phyloP scores from a whole-genome alignment of 2,797 vertebrate genomes.

The Leucoraja ocellata region DNA sequence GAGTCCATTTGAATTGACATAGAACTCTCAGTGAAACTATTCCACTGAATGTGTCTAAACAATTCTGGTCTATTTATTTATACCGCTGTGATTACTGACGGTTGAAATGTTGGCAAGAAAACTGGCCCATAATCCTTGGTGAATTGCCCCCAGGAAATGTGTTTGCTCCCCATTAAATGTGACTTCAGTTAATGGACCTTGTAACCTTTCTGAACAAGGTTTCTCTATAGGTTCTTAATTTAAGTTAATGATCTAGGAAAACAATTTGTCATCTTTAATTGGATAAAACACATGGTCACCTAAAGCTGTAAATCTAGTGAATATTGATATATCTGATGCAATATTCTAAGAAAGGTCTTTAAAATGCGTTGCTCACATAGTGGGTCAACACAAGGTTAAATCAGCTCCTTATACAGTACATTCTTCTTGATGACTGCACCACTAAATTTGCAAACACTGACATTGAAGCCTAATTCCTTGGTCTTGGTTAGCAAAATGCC shows the following conservation, averaged over 20 bases:
- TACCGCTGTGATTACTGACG: not conserved
- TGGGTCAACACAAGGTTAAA: not conserved
- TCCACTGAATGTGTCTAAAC: not conserved
- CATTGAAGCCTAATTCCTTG: not conserved
- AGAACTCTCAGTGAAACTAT: not conserved
- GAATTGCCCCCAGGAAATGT: not conserved
- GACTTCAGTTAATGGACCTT: not conserved
- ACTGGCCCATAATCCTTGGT: not conserved
- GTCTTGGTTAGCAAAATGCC: not conserved
- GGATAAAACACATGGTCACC: not conserved
- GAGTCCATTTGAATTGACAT: not conserved
- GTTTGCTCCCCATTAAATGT: not conserved
- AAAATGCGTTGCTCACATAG: not conserved
- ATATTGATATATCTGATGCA: not conserved
- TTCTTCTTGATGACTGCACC: not conserved
- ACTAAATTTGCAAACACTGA: not conserved
- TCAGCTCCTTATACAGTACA: too few species aligned
- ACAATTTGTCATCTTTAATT: not conserved
- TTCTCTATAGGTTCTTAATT: not conserved
- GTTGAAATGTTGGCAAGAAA: not conserved
- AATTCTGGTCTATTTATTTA: not conserved
- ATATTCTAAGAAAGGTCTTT: not conserved
- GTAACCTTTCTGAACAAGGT: not conserved
- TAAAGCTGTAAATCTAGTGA: too few species aligned
- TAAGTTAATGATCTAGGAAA: conserved; percentile 5